Percentiles rank a stretch among this genome's conserved stretches.
phyloP scores from a whole-genome alignment of 2,797 vertebrate genomes.

The Myiotriccus ornatus region DNA sequence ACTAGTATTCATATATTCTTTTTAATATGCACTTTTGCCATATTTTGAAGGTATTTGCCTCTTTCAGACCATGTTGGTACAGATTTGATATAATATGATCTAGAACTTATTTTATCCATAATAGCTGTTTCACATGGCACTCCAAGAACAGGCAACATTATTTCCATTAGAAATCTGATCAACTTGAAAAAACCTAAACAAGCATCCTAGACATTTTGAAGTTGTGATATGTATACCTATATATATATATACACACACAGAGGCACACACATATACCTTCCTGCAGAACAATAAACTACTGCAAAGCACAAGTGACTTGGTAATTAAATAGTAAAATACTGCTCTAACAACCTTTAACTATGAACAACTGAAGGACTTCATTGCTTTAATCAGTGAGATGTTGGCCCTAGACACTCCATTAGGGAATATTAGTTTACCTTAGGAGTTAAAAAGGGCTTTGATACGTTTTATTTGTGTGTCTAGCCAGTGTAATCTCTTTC shows the following conservation, averaged over 20 bases:
- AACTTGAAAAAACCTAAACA: neutral
- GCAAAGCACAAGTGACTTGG: neutral
- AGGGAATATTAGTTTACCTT: neutral
- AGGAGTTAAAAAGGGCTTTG: neutral
- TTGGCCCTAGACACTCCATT: neutral
- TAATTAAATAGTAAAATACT: slow-evolving; percentile 1
- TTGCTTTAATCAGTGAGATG: neutral
- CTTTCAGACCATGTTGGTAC: neutral
- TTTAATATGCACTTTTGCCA: neutral
- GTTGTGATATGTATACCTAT: neutral
- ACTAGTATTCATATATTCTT: neutral
- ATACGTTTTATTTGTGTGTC: neutral
- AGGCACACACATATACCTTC: rapidly evolving
- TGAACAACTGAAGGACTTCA: neutral
- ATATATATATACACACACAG: neutral
- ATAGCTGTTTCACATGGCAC: neutral
- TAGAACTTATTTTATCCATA: neutral
- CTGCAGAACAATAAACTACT: neutral
- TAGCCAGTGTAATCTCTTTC: neutral
- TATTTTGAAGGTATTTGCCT: neutral
- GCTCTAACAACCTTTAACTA: neutral
- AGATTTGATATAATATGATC: neutral
- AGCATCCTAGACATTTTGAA: neutral
- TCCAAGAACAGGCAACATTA: neutral
- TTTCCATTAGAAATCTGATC: neutral